These are phyloP conservation scores for Drosophila ogumai DNA, from an alignment of 1,140 invertebrate species.

Conservation along the genomic window DNA sequence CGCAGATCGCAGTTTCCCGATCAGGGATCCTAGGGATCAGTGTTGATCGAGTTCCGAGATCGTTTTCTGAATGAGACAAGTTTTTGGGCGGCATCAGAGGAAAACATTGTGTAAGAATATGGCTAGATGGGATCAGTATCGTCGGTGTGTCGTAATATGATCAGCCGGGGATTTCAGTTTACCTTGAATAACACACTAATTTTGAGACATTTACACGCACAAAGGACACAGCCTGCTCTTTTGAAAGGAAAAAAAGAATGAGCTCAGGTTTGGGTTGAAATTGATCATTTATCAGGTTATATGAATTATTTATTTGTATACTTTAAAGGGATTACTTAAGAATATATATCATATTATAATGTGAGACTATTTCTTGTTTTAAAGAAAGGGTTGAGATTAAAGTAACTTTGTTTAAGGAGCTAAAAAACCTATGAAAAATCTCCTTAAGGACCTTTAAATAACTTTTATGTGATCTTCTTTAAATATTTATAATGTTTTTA, in stretches of 20 bases:
- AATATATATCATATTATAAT: not conserved
- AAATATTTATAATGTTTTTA: too few species aligned
- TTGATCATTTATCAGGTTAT: not conserved
- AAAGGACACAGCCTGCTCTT: not conserved
- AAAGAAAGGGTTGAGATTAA: too few species aligned
- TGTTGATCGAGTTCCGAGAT: constrained; percentile 26
- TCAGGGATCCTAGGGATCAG: not conserved
- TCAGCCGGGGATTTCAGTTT: constrained; percentile 28
- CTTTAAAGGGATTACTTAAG: not conserved
- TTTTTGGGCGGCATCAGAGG: constrained; percentile 6
- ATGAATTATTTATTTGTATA: not conserved
- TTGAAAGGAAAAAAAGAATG: not conserved
- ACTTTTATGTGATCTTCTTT: too few species aligned
- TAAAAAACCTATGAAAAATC: too few species aligned
- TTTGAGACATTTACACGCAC: constrained; percentile 15
- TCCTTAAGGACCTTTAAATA: too few species aligned
- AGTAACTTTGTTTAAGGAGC: too few species aligned
- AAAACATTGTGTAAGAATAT: constrained; percentile 22
- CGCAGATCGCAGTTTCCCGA: not conserved
- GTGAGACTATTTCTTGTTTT: too few species aligned
- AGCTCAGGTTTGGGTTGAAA: not conserved
- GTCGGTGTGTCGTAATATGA: constrained; percentile 28
- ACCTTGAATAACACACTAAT: constrained; percentile 28
- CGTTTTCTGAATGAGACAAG: not conserved
- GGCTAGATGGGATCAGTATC: constrained; percentile 14